Evolutionary conservation across 1,140 invertebrate genomes (phyloP).

Genomic region (Teleogryllus occipitalis): DNA sequence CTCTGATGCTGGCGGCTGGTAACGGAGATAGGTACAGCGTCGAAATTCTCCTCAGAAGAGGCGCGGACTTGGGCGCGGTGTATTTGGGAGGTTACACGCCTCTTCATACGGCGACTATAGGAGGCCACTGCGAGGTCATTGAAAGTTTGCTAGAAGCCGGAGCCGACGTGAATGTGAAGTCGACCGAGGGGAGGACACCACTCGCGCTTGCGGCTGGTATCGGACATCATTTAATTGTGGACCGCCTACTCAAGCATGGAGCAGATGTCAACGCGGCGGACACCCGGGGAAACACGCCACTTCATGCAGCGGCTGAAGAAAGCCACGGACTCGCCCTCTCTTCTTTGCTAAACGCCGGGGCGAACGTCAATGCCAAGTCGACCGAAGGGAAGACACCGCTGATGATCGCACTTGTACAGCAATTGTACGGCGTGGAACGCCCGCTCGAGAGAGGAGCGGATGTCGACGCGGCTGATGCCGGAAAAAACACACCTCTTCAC

Average conservation of each 20-base stretch:
- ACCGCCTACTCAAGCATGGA: constrained; percentile 57
- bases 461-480: neutral
- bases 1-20: neutral
- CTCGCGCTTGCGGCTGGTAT: constrained; percentile 16
- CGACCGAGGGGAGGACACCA: constrained; percentile 39
- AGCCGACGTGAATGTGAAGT: constrained; percentile 46
- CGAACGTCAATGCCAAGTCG: constrained; percentile 42
- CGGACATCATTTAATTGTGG: constrained; percentile 28
- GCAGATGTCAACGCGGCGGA: constrained; percentile 61
- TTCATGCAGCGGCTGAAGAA: no score
- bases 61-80: neutral
- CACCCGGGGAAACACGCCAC: constrained; percentile 54
- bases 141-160: constrained; percentile 45
- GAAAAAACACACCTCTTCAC: neutral
- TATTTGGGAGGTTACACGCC: neutral
- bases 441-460: constrained; percentile 35
- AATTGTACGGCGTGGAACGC: constrained; percentile 41
- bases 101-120: neutral
- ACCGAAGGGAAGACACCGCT: constrained; percentile 31
- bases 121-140: constrained; percentile 41
- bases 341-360: constrained; percentile 44
- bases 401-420: constrained; percentile 43
- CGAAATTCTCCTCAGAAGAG: neutral
- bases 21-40: neutral
- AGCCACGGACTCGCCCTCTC: constrained; percentile 39